These are phyloP conservation scores for Antechinus flavipes DNA, from an alignment of 2,113 vertebrate genomes.

Conservation along the genomic window DNA sequence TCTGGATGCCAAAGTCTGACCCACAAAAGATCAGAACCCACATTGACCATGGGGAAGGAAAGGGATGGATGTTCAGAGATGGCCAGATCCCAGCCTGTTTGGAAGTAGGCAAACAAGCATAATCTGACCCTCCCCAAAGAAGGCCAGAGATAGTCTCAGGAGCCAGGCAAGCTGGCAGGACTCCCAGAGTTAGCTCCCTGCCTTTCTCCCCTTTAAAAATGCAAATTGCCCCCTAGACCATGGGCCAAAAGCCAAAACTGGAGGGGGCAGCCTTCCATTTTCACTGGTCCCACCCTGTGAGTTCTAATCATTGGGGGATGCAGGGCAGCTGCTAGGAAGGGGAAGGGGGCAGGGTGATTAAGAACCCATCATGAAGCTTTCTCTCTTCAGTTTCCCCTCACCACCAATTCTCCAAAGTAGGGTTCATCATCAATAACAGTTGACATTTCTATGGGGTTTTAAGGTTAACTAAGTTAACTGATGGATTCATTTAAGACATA, in stretches of 20 bases:
- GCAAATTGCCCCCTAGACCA: not conserved
- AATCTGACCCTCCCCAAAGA: not conserved
- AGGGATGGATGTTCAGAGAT: conserved; percentile 1
- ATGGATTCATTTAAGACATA: conserved; percentile 19
- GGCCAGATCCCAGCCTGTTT: not conserved
- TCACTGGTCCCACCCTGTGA: not conserved
- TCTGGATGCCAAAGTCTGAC: not conserved
- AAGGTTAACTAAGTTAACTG: not conserved
- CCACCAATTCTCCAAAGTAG: conserved; percentile 9
- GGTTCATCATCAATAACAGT: conserved; percentile 33
- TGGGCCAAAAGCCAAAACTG: not conserved
- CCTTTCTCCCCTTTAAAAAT: not conserved
- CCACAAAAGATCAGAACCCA: not conserved
- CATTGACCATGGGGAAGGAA: not conserved
- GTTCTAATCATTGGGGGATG: conserved; percentile 7
- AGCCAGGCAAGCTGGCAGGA: not conserved
- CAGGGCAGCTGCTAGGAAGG: not conserved
- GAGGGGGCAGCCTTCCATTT: not conserved
- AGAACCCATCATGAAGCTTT: conserved; percentile 23
- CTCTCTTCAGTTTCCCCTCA: conserved; percentile 32
- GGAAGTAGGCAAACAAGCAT: not conserved
- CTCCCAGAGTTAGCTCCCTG: not conserved
- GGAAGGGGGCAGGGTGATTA: not conserved
- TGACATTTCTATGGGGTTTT: not conserved
- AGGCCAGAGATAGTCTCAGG: not conserved